A percentile compares a stretch with the other conserved stretches of the same genome.
phyloP scores from a whole-genome alignment of 2,113 vertebrate genomes.

The Urocynchramus pylzowi region DNA sequence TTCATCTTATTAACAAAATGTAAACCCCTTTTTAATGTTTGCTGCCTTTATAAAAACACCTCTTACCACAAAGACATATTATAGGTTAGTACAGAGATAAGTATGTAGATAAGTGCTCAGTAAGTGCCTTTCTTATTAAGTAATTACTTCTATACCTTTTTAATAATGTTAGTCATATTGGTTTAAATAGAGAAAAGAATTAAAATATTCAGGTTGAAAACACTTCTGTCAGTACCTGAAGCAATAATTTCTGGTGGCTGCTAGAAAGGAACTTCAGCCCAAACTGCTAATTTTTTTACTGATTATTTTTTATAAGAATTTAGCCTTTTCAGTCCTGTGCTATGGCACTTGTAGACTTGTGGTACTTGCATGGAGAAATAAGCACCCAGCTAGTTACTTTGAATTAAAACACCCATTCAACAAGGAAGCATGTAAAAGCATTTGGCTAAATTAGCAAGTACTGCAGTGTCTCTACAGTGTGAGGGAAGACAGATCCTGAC shows the following conservation, averaged over 20 bases:
- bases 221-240: background rate
- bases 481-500: background rate
- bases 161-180: background rate
- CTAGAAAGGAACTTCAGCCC: background rate
- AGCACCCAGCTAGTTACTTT: background rate
- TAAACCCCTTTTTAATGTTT: background rate
- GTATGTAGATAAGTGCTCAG: accelerated
- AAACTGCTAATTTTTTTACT: background rate
- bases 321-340: background rate
- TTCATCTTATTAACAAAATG: background rate
- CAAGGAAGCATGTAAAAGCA: background rate
- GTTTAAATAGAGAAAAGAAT: background rate
- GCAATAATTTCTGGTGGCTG: background rate
- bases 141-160: background rate
- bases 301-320: background rate
- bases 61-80: background rate
- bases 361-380: background rate
- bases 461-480: background rate
- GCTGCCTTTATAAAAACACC: background rate
- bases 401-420: background rate
- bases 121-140: background rate
- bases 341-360: background rate
- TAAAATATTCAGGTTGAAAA: background rate
- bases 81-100: background rate
- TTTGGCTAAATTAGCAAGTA: background rate